Evolutionary conservation across 2,113 vertebrate genomes (phyloP), one percentile per base, ranked within the genome.

Genomic region (Anhinga anhinga): DNA sequence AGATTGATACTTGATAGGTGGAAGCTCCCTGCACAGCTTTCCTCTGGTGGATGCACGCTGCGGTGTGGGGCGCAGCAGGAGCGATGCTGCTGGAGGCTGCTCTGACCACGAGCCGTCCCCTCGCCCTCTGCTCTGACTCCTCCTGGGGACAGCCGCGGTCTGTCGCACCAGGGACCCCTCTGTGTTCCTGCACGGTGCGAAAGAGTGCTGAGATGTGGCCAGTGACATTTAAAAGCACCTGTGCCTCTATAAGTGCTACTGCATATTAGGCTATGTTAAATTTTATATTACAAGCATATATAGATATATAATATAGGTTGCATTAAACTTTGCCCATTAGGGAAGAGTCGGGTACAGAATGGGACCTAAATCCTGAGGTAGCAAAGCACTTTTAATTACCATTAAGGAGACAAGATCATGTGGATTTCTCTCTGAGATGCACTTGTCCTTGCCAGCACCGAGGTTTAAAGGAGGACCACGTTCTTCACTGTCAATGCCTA

Each of bases 21-120:
- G 52, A 42, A 59, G 53, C 38, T 52, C 70, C n/a, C 52, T 47
- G 34, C 45, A 14, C 45, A 86, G 38, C 47, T 21, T 69, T 47
- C n/a, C 32, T 49, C 38, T 13, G 36, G 32, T 1, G 2, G 65
- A 18, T 3, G 12, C 2, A 2, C 0, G 27, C 49, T 34, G 80
- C 1, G 2, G 29, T 2, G 2, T 19, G 36, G 52, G 21, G 27
- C 8, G 25, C 47, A 36, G 32, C 55, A 50, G 42, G 30, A 85
- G 34, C 2, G 6, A 13, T 27, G 69, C 80, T 44, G 32, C n/a
- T 36, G 49, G 55, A 30, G 25, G 25, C 69, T 70, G 29, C 44
- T 45, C 34, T 32, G 56, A 19, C 12, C 56, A 23, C 3, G 7
- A 66, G 50, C 76, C 50, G 27, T 79, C 27, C 53, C 29, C 25